Percentiles rank a stretch among this genome's conserved stretches.
Evolutionary conservation across 1,140 invertebrate species (phyloP).

Genomic region (Cotesia glomerata): DNA sequence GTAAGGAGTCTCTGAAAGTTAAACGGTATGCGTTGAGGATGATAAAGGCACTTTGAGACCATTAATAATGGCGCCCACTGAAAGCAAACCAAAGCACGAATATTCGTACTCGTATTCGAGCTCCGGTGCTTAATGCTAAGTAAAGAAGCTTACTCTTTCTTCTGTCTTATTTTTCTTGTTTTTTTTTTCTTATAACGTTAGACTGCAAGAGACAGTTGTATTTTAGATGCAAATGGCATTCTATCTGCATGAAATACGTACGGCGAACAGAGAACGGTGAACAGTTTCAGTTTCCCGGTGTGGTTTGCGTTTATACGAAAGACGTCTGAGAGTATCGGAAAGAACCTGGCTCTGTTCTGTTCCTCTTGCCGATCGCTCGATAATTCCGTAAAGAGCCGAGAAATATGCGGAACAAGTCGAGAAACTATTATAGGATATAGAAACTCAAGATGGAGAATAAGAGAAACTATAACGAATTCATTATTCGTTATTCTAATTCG

Average conservation of each 20-base stretch:
- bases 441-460: too few relatives aligned
- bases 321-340: neutral
- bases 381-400: neutral
- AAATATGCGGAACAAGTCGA: neutral
- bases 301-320: neutral
- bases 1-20: neutral
- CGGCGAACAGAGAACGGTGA: neutral
- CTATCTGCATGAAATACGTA: conserved; percentile 16
- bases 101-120: neutral
- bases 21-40: neutral
- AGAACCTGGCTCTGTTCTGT: neutral
- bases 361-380: neutral
- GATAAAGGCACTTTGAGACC: conserved; percentile 7
- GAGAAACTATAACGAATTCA: too few relatives aligned
- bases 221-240: conserved; percentile 13
- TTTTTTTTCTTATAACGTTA: neutral
- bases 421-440: neutral
- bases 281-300: neutral
- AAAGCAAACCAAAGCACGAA: neutral
- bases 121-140: neutral
- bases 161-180: neutral
- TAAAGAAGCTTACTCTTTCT: neutral
- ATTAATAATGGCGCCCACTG: neutral
- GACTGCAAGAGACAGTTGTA: conserved; percentile 2
- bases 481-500: too few relatives aligned